Evolutionary conservation across 2,888 invertebrate species (phyloP).

Genomic region (Tortrix viridana): DNA sequence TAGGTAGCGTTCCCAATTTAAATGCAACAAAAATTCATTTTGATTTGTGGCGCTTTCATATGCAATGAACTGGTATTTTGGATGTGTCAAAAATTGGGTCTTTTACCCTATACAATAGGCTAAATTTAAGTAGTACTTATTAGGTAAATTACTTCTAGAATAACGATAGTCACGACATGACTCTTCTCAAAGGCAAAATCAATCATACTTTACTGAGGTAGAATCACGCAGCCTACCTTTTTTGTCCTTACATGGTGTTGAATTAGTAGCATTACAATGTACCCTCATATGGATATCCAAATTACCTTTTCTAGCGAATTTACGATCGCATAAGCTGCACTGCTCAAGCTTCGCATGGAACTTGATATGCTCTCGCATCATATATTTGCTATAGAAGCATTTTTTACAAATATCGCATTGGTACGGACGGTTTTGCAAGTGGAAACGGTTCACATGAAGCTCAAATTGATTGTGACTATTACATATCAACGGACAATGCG

Average conservation of each 20-base stretch:
- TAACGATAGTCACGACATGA: too few relatives aligned
- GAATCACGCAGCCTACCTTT: too few relatives aligned
- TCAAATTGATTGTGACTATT: conserved; percentile 41
- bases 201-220: too few relatives aligned
- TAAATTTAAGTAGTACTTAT: too few relatives aligned
- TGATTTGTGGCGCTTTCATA: too few relatives aligned
- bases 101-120: too few relatives aligned
- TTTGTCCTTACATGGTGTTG: neutral
- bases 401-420: conserved; percentile 43
- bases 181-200: too few relatives aligned
- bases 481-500: conserved; percentile 23
- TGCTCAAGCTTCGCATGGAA: conserved; percentile 34
- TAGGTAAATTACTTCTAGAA: too few relatives aligned
- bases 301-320: conserved; percentile 40
- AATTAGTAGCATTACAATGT: conserved; percentile 32
- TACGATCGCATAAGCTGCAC: conserved; percentile 42
- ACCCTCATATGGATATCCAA: conserved; percentile 43
- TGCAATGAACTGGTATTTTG: too few relatives aligned
- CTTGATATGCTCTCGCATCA: conserved; percentile 41
- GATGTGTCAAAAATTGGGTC: too few relatives aligned
- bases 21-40: too few relatives aligned
- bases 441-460: conserved; percentile 44
- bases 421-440: conserved; percentile 44
- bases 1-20: too few relatives aligned
- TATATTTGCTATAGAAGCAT: conserved; percentile 43